Percentiles rank a stretch among this genome's conserved stretches.
phyloP scores from a whole-genome alignment of 2,797 vertebrate species.

The Bucorvus abyssinicus region DNA sequence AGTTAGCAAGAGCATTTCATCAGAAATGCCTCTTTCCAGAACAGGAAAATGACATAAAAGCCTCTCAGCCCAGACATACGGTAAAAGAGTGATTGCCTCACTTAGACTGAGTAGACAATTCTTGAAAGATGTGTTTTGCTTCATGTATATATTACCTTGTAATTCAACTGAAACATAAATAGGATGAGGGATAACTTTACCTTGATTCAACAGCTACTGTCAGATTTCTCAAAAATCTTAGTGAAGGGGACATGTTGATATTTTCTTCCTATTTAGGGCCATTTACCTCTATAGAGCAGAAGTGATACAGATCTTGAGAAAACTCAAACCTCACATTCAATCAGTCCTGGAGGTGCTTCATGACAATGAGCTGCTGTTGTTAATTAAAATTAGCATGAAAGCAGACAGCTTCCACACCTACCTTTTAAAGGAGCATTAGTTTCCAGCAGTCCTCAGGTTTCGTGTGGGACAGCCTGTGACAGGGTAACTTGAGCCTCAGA shows the following conservation, averaged over 20 bases:
- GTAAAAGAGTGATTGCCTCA: not conserved
- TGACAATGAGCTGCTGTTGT: not conserved
- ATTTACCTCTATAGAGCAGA: not conserved
- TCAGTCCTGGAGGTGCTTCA: fast-evolving
- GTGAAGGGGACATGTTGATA: not conserved
- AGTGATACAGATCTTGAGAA: not conserved
- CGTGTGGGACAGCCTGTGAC: not conserved
- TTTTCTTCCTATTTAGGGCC: not conserved
- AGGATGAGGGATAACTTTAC: not conserved
- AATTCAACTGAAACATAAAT: not conserved
- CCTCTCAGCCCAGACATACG: not conserved
- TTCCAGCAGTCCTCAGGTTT: not conserved
- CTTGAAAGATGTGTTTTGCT: not conserved
- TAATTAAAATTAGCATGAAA: not conserved
- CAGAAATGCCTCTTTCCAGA: not conserved
- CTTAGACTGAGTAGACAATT: not conserved
- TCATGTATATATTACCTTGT: not conserved
- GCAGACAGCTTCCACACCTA: fast-evolving
- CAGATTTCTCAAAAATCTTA: not conserved
- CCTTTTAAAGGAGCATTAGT: not conserved
- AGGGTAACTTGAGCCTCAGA: not conserved
- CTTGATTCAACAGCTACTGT: not conserved
- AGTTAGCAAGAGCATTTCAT: not conserved
- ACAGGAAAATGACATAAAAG: constrained; percentile 19
- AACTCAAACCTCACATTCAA: not conserved